Conservation (phyloP, 2,888 invertebrate genomes). For the Odontomyia ornata region DNA sequence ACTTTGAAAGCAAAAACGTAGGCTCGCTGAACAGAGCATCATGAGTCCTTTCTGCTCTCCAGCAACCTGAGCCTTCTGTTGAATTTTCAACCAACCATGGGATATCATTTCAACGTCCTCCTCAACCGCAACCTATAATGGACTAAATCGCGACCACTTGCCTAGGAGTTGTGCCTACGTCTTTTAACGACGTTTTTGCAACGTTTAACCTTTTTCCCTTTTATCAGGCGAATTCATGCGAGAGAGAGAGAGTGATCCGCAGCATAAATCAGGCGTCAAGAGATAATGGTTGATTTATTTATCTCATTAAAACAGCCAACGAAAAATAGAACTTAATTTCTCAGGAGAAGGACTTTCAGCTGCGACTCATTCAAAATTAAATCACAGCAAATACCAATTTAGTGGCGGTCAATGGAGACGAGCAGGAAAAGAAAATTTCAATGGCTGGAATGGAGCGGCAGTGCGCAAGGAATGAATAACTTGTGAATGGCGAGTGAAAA, state of each 20-base stretch:
- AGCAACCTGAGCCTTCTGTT: too few species aligned
- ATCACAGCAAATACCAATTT: constrained; percentile 24
- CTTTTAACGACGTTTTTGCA: background rate
- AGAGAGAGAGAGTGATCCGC: background rate
- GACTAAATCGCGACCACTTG: background rate
- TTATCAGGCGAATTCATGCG: background rate
- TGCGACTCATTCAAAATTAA: constrained; percentile 14
- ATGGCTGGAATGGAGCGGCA: too few species aligned
- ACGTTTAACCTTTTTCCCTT: background rate
- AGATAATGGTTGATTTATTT: constrained; percentile 35
- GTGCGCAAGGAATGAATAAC: too few species aligned
- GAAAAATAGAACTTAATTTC: background rate
- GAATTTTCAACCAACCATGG: too few species aligned
- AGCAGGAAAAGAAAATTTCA: too few species aligned
- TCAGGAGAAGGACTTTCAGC: background rate
- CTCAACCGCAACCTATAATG: background rate
- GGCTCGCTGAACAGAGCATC: too few species aligned
- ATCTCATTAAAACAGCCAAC: constrained; percentile 13
- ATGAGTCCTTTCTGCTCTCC: too few species aligned
- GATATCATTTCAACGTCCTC: too few species aligned
- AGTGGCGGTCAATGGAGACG: too few species aligned
- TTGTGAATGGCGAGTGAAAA: too few species aligned
- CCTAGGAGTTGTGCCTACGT: background rate
- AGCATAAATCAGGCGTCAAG: constrained; percentile 11
- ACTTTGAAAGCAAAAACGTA: too few species aligned